Percentiles rank a stretch among this genome's conserved stretches.
Evolutionary conservation across 2,888 invertebrate genomes (phyloP).

Genomic region (Mamestra brassicae): DNA sequence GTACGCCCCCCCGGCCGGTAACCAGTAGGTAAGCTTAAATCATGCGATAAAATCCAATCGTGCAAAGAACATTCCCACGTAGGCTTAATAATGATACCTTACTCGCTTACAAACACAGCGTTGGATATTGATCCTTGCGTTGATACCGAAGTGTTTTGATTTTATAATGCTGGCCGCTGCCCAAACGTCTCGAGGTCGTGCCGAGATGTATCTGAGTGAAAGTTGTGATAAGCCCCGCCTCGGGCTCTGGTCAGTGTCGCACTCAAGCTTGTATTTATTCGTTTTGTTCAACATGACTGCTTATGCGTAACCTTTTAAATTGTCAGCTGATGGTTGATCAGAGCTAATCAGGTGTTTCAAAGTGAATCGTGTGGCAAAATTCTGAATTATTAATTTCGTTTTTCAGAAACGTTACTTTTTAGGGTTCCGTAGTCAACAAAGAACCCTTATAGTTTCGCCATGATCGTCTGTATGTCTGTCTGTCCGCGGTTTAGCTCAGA

Average conservation of each 20-base stretch:
- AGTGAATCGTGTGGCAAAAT: constrained; percentile 40
- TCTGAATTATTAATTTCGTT: constrained; percentile 16
- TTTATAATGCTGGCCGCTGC: constrained; percentile 46
- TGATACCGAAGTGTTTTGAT: constrained; percentile 49
- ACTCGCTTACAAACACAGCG: constrained; percentile 52
- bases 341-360: constrained; percentile 53
- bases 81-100: constrained; percentile 41
- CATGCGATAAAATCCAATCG: constrained; percentile 60
- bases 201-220: constrained; percentile 76
- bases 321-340: constrained; percentile 43
- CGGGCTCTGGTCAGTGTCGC: constrained; percentile 50
- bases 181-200: constrained; percentile 74
- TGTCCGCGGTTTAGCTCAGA: no score
- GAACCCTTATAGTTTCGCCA: no score
- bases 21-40: constrained; percentile 53
- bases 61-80: constrained; percentile 63
- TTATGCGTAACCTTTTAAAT: constrained; percentile 66
- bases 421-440: no score
- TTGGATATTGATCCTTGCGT: constrained; percentile 62
- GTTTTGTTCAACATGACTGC: constrained; percentile 64
- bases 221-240: constrained; percentile 69
- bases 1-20: constrained; percentile 34
- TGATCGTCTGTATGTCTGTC: no score
- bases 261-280: constrained; percentile 50
- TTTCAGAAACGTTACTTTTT: constrained; percentile 9